Evolutionary conservation across 2,797 vertebrate genomes (phyloP).

Genomic region (Tapirus indicus): DNA sequence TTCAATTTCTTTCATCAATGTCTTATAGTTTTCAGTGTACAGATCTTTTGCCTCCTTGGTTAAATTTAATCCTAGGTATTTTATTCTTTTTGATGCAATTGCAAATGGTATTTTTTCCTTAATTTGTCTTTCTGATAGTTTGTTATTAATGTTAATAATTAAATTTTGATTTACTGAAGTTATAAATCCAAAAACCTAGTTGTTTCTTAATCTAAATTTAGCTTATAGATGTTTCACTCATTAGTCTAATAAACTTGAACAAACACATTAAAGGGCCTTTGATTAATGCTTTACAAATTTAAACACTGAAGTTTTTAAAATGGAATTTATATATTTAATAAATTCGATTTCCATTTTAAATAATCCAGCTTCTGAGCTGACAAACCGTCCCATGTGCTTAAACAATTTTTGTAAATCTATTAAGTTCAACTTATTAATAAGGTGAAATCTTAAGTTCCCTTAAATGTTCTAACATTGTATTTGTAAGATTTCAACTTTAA

Average conservation of each 20-base stretch:
- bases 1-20: not conserved
- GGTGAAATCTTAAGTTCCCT: not conserved
- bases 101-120: not conserved
- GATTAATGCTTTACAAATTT: slow-evolving; percentile 36
- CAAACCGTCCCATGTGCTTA: not conserved
- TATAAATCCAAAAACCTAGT: not conserved
- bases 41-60: not conserved
- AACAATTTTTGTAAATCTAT: slow-evolving; percentile 10
- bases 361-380: not conserved
- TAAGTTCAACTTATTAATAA: slow-evolving; percentile 16
- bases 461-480: not conserved
- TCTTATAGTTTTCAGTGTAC: not conserved
- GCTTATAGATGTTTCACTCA: not conserved
- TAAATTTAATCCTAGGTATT: not conserved
- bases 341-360: slow-evolving; percentile 2
- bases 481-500: slow-evolving; percentile 42
- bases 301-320: slow-evolving; percentile 30
- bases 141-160: slow-evolving; percentile 6
- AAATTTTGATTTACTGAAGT: not conserved
- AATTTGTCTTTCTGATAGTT: not conserved
- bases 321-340: not conserved
- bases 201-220: slow-evolving; percentile 9
- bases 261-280: not conserved
- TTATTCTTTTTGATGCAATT: not conserved
- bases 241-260: slow-evolving; percentile 16